Evolutionary conservation across 1,140 invertebrate species (phyloP), one percentile per base, ranked within the genome.

Genomic region (Melitaea cinxia): DNA sequence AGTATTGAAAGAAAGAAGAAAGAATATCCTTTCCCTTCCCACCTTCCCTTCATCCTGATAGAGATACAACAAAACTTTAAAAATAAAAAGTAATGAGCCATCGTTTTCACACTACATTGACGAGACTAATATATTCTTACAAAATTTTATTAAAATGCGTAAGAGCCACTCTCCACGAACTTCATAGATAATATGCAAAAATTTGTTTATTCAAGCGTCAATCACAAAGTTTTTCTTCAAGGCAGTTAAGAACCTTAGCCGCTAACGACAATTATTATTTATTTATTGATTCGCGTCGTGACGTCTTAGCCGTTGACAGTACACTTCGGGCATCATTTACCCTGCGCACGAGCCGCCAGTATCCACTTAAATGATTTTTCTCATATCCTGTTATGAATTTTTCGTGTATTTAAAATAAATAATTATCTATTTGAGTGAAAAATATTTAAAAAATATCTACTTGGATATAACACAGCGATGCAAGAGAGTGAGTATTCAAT

Each of bases 201-300:
- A 58, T 54, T 21, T 15, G 37, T 52, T 26, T 39, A 39, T 37
- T 65, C 66, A 65, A 65, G 58, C 24, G 35, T 62, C 35, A 57
- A 65, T 59, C 33, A 42, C 35, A 64, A 58, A 68, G 54, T 71
- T 60, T 59, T 58, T 64, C 59, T 67, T 64, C 33, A 62, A 68
- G 54, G 55, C 59, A 60, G 54, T 58, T 62, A 72, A 65, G 56
- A 72, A 56, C 60, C 64, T 67, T 53, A 58, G 61, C 49, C 30
- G 37, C 61, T 60, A 73, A 75, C 37, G 63, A 68, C 63, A 68
- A 73, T 69, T 35, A 75, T 75, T 72, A 68, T 70, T 69, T 35
- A 75, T 75, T 72, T 73, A 81, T 81, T 81, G 73, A 77, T 78
- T 82, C 70, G 69, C 49, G 59, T 57, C 62, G 53, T 75, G 42